Conservation (phyloP, 2,888 invertebrate genomes). For the Melanchra persicariae region DNA sequence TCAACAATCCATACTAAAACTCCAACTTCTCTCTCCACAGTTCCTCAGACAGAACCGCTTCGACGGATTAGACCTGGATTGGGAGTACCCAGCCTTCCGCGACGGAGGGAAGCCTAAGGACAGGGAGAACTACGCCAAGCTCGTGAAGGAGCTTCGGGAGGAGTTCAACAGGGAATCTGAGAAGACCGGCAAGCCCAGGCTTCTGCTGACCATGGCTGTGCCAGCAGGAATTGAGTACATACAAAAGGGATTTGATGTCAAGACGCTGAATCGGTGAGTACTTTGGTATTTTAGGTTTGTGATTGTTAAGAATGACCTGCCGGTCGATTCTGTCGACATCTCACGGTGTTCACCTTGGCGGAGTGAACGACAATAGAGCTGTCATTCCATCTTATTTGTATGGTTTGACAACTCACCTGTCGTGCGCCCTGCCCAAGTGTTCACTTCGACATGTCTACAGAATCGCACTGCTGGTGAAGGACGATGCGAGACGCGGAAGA, state of each 20-base stretch:
- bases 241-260: constrained; percentile 97
- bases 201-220: constrained; percentile 97
- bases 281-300: too few species aligned
- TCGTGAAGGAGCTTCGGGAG: constrained; percentile 96
- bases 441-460: too few species aligned
- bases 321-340: too few species aligned
- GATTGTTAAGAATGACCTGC: too few species aligned
- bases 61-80: constrained; percentile 97
- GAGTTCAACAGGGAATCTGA: constrained; percentile 97
- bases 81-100: constrained; percentile 96
- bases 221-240: constrained; percentile 98
- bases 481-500: too few species aligned
- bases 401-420: too few species aligned
- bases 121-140: constrained; percentile 96
- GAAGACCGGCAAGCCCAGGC: constrained; percentile 94
- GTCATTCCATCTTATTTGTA: too few species aligned
- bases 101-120: constrained; percentile 96
- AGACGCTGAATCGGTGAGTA: constrained; percentile 94
- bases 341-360: too few species aligned
- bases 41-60: constrained; percentile 97
- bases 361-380: too few species aligned
- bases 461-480: too few species aligned
- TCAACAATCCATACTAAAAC: background rate
- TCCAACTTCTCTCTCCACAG: constrained; percentile 66
- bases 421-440: too few species aligned